These are phyloP conservation scores for Taurulus bubalis DNA, from an alignment of 2,113 vertebrate species.

Conservation along the genomic window DNA sequence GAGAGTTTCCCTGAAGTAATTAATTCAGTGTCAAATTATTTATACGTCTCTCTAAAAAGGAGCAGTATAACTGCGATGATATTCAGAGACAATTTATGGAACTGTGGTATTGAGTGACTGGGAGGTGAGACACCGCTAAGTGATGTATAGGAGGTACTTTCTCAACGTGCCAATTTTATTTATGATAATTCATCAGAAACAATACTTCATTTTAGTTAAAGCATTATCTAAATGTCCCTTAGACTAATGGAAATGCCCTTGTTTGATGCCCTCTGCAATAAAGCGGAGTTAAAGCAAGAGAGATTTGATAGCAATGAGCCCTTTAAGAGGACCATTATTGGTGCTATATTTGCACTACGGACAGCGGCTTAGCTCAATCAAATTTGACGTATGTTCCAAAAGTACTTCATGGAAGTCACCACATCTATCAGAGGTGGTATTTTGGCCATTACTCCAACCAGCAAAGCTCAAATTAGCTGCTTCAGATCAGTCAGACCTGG, in stretches of 20 bases:
- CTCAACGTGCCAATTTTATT: constrained; percentile 4
- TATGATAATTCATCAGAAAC: neutral
- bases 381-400: constrained; percentile 31
- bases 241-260: constrained; percentile 28
- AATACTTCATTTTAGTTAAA: constrained; percentile 10
- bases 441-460: neutral
- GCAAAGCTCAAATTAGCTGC: neutral
- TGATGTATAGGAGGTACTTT: neutral
- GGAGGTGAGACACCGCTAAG: neutral
- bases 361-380: constrained; percentile 10
- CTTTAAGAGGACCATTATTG: constrained; percentile 12
- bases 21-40: constrained; percentile 19
- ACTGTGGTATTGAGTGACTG: neutral
- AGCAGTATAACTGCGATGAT: neutral
- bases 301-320: neutral
- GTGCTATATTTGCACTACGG: constrained; percentile 2
- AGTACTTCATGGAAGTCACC: constrained; percentile 20
- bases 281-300: constrained; percentile 13
- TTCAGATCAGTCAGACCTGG: neutral
- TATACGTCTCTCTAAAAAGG: neutral
- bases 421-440: constrained; percentile 20
- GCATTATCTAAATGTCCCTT: constrained; percentile 3
- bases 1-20: constrained; percentile 4
- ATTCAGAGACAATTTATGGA: neutral
- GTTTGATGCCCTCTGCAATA: neutral